Base-by-base conservation (phyloP, 2,888 invertebrate genomes). In the Aricia artaxerxes region DNA sequence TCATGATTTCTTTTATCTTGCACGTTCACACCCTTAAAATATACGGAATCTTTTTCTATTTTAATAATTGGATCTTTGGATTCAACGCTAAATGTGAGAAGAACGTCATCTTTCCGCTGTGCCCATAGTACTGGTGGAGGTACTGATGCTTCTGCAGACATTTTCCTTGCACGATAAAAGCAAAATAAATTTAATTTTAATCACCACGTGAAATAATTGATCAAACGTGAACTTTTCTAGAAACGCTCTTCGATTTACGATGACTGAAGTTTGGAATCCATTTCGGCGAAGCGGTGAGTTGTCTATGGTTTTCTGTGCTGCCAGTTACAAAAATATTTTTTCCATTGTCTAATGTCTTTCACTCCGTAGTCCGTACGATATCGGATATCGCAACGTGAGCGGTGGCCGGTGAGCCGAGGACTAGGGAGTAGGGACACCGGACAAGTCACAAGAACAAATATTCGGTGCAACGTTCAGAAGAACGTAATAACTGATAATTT, bases 51-150 rank as follows among this genome's bases (percentile, higher is more conserved):
- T 86, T 96, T 96, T 91, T 96, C 96, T 90, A 97, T 96, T 94
- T 97, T 97, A 86, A 99, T 96, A 85, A 95, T 95, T 79, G 98
- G 98, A 87, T 97, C 96, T 95, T 97, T 97, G 88, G 97, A 97
- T 95, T 98, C 99, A 87, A 99, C 95, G 92, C 97, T 97, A 90
- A 99, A 97, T 84, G 98, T 99, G 85, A 99, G 95, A 88, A 96
- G 98, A 82, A 99, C 91, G 85, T 97, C 95, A 86, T 96, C 96
- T 86, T 96, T 96, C 87, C 98, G 96, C 92, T 99, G 99, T 80
- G 99, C 99, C 99, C 99, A 99, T 92, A 97, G 96, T 85, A 99
- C 97, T 82, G 97, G 96, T 82, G 99, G 98, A 87, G 97, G 97
- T 81, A 89, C 88, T 84, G 89, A 85, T 85, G 87, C 91, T 89